These are phyloP conservation scores for Papilio machaon DNA, from an alignment of 1,140 invertebrate genomes.

Conservation along the genomic window DNA sequence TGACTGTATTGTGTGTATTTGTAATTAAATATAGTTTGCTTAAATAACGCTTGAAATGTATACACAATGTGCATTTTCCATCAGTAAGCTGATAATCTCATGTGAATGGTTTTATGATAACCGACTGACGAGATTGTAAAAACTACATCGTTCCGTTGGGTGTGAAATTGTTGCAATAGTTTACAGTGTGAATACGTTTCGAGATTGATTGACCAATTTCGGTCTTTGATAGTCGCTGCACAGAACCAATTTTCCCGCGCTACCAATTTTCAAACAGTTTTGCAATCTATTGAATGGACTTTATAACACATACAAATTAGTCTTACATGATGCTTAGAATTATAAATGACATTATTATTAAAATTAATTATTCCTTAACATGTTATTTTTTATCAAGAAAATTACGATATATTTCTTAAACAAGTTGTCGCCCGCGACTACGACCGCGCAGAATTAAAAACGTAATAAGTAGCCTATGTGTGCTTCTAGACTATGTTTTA, in stretches of 20 bases:
- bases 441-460: too few species aligned
- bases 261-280: conserved; percentile 1
- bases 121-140: not conserved
- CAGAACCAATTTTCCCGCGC: conserved; percentile 21
- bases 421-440: too few species aligned
- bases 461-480: too few species aligned
- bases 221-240: conserved; percentile 10
- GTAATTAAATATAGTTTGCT: too few species aligned
- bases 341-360: too few species aligned
- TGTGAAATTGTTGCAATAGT: conserved; percentile 17
- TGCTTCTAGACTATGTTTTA: too few species aligned
- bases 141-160: not conserved
- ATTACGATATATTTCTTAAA: too few species aligned
- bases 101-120: not conserved
- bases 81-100: not conserved
- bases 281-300: not conserved
- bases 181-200: conserved; percentile 10
- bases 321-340: not conserved
- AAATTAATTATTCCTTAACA: too few species aligned
- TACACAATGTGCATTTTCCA: too few species aligned
- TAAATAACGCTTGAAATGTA: too few species aligned
- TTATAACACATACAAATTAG: not conserved
- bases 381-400: too few species aligned
- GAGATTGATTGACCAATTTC: conserved; percentile 21
- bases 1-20: too few species aligned